Base-by-base conservation (phyloP, 2,797 vertebrate genomes). In the Netta rufina region DNA sequence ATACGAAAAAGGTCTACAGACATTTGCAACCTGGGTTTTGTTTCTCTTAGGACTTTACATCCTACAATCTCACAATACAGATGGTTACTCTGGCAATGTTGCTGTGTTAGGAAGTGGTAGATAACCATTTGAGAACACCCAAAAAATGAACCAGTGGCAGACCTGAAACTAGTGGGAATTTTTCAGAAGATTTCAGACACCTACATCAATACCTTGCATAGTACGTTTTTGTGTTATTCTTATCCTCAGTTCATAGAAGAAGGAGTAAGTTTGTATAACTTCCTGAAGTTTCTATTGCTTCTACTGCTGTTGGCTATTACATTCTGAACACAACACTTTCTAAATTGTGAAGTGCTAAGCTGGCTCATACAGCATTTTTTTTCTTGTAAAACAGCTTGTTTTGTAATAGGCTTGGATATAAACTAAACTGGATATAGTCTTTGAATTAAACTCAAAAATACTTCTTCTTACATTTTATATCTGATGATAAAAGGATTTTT, bases 391-490 rank as follows among this genome's bases (percentile, higher is more conserved):
- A 73, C n/a, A 92, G 3, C 30, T 90, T 95, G 87, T 81, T 92
- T 96, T 73, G 81, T 96, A 13, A 49, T 49, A 24, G 22, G 22
- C 47, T 49, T 49, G 11, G 19, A 49, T 49, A 49, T 49, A 49
- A 49, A 49, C 47, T 49, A 49, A 24, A 83, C 79, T 62, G 61
- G 79, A 77, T 24, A 43, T 8, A 56, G 62, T 32, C 83, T 96
- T 91, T 96, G 90, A 95, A 95, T 94, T 93, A 95, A 93, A 86
- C 62, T 90, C 73, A 69, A 90, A 92, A 90, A 90, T 70, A 70
- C 43, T 73, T 8, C 13, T 78, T 92, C 61, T 76, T 92, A 84
- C 0, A 0, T 73, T 91, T 84, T 73, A 49, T 88, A 79, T 66
- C 56, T 21, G 13, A 47, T 21, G 51, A 67, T 84, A 64, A 93